These are phyloP conservation scores for Collichthys lucidus DNA, from an alignment of 2,113 vertebrate genomes.

Conservation along the genomic window DNA sequence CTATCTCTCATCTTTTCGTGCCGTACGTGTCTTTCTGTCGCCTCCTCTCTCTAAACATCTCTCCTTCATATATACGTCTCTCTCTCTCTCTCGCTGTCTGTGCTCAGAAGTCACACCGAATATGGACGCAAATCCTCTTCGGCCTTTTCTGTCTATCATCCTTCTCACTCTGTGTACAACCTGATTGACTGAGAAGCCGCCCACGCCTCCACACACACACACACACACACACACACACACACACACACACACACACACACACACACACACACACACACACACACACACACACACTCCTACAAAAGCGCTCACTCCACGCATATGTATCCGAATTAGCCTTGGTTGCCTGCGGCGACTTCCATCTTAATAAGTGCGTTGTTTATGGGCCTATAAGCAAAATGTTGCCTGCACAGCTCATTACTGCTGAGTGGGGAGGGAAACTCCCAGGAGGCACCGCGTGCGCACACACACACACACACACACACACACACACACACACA, in stretches of 20 bases:
- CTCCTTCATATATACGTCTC: neutral
- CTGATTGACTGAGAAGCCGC: slow-evolving; percentile 46
- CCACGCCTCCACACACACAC: slow-evolving; percentile 9
- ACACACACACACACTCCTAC: slow-evolving; percentile 25
- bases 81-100: neutral
- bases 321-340: slow-evolving; percentile 69
- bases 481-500: slow-evolving; percentile 26
- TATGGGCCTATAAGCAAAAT: slow-evolving; percentile 80
- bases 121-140: slow-evolving; percentile 48
- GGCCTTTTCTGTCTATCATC: slow-evolving; percentile 55
- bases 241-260: slow-evolving; percentile 33
- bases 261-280: slow-evolving; percentile 34
- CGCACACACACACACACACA: slow-evolving; percentile 33
- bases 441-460: slow-evolving; percentile 50
- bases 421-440: slow-evolving; percentile 72
- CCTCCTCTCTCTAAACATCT: slow-evolving; percentile 22
- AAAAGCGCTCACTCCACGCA: slow-evolving; percentile 35
- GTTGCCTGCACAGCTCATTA: slow-evolving; percentile 80
- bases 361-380: slow-evolving; percentile 82
- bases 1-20: neutral
- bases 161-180: slow-evolving; percentile 38
- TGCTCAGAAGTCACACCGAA: slow-evolving; percentile 24
- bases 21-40: slow-evolving; percentile 5
- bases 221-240: slow-evolving; percentile 34
- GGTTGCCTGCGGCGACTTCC: slow-evolving; percentile 68